Conservation (phyloP, 2,797 vertebrate genomes). For the Poecilia wingei region DNA sequence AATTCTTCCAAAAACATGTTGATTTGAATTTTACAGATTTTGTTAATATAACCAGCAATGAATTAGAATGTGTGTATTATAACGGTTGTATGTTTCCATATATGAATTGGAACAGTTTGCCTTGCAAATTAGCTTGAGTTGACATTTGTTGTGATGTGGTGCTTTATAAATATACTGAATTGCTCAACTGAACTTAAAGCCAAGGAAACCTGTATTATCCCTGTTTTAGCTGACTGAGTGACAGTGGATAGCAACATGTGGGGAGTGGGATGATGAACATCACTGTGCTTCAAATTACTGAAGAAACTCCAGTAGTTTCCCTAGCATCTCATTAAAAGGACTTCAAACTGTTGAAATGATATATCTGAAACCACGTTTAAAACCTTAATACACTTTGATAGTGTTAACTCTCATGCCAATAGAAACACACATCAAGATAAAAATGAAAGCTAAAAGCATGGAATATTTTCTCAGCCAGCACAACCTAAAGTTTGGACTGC, state of each 20-base stretch:
- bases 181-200: neutral
- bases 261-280: neutral
- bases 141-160: neutral
- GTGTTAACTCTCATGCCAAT: neutral
- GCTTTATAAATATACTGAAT: neutral
- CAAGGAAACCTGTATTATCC: neutral
- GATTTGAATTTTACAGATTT: neutral
- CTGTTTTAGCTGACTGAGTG: neutral
- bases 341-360: neutral
- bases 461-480: slow-evolving; percentile 8
- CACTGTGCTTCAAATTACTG: neutral
- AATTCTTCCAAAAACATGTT: neutral
- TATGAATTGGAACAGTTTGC: neutral
- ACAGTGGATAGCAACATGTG: neutral
- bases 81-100: neutral
- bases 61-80: neutral
- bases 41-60: neutral
- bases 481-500: slow-evolving; percentile 12
- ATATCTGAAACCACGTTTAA: neutral
- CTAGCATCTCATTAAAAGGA: neutral
- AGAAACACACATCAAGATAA: neutral
- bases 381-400: neutral
- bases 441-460: neutral
- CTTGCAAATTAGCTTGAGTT: neutral
- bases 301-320: neutral